These are phyloP conservation scores for Todiramphus saurophagus DNA, from an alignment of 2,113 vertebrate species.

Conservation along the genomic window DNA sequence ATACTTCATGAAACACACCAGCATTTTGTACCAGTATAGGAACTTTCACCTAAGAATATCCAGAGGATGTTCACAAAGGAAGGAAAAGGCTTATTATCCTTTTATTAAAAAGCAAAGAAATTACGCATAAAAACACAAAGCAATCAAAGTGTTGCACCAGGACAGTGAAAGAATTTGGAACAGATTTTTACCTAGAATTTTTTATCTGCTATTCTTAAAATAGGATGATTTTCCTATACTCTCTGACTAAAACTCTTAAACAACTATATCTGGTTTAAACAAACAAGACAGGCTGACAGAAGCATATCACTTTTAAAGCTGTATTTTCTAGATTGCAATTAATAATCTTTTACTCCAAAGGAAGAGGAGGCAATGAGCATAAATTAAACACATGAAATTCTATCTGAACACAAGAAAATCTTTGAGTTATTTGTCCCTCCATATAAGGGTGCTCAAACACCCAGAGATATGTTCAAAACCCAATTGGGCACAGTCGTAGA, in stretches of 20 bases:
- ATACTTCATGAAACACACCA: background rate
- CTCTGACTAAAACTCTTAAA: background rate
- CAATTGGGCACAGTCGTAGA: accelerated
- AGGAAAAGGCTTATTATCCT: background rate
- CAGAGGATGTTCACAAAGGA: background rate
- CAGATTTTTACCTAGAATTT: background rate
- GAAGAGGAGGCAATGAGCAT: background rate
- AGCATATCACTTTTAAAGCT: background rate
- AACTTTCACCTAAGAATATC: background rate
- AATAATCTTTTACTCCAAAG: background rate
- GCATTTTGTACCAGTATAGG: background rate
- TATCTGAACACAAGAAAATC: no score
- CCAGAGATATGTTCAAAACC: background rate
- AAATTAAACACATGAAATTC: background rate
- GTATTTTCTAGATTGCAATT: background rate
- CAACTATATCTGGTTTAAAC: background rate
- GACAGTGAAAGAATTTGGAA: background rate
- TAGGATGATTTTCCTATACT: background rate
- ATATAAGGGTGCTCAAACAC: background rate
- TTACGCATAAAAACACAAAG: background rate
- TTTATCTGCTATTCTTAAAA: background rate
- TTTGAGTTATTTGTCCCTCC: background rate
- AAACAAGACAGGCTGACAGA: background rate
- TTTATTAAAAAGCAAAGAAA: background rate
- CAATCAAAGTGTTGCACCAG: background rate